Conservation (phyloP, 1,140 invertebrate genomes). For the Pseudomyrmex dendroicus region DNA sequence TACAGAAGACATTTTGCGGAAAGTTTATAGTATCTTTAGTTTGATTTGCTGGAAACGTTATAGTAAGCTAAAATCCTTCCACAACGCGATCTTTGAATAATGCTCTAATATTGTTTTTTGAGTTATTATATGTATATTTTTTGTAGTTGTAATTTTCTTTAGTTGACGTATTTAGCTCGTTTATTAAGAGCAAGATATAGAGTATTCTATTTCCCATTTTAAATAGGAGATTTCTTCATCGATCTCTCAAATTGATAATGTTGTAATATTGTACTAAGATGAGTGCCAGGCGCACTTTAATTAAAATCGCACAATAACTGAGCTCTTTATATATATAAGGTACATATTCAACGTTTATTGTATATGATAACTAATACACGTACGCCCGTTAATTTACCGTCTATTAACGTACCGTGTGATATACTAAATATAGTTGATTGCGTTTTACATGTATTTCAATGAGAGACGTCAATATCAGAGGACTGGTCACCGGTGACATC, state of each 20-base stretch:
- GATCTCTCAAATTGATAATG: background rate
- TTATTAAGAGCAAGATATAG: background rate
- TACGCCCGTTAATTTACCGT: constrained; percentile 8
- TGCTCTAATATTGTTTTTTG: background rate
- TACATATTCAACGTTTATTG: background rate
- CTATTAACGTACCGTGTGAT: background rate
- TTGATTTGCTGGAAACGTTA: constrained; percentile 34
- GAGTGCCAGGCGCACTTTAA: too few relatives aligned
- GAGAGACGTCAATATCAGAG: constrained; percentile 25
- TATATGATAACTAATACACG: background rate
- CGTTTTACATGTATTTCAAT: constrained; percentile 40
- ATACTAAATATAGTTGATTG: constrained; percentile 11
- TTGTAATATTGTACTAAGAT: too few relatives aligned
- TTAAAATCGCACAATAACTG: too few relatives aligned
- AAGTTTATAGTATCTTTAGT: constrained; percentile 43
- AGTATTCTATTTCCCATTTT: background rate
- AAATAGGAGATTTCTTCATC: background rate
- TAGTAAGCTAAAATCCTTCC: background rate
- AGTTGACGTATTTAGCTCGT: background rate
- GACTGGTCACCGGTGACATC: background rate
- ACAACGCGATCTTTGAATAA: background rate
- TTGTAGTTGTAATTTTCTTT: too few relatives aligned
- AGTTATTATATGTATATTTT: background rate
- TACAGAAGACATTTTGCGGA: constrained; percentile 12
- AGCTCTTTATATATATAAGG: too few relatives aligned